Conservation (phyloP, 53 echinoderm and acorn worm genomes). For the Arbacia lixula region DNA sequence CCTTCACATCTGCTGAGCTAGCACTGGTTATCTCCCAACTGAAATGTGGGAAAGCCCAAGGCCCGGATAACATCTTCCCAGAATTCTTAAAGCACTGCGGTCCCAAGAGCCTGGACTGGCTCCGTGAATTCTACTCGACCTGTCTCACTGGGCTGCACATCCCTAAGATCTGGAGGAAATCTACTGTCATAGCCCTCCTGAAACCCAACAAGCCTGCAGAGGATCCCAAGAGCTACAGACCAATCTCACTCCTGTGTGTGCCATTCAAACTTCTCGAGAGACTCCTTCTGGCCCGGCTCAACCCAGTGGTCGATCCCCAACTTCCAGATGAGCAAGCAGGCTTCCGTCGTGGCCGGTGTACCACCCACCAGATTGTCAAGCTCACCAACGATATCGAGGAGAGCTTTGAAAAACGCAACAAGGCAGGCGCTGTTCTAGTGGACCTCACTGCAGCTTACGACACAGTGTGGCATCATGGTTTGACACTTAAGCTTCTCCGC, state of each 20-base stretch:
- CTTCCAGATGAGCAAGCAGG: conserved; percentile 69
- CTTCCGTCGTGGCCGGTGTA: conserved; percentile 51
- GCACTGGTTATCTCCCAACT: conserved; percentile 10
- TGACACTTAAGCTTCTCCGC: conserved; percentile 49
- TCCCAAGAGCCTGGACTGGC: conserved; percentile 54
- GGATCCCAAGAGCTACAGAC: conserved; percentile 69
- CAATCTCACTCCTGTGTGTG: conserved; percentile 56
- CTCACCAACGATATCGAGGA: conserved; percentile 59
- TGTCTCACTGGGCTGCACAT: conserved; percentile 35
- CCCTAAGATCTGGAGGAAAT: conserved; percentile 60
- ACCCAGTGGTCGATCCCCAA: conserved; percentile 57
- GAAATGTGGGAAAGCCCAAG: conserved; percentile 47
- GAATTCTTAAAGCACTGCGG: conserved; percentile 48
- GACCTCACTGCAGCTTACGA: conserved; percentile 70
- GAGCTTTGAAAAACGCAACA: conserved; percentile 48
- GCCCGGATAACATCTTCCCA: conserved; percentile 30
- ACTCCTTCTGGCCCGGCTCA: conserved; percentile 21
- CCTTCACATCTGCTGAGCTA: conserved; percentile 48
- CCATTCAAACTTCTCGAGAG: conserved; percentile 64
- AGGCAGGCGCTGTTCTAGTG: conserved; percentile 54
- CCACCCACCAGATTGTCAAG: conserved; percentile 49
- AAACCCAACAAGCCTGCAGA: conserved; percentile 66
- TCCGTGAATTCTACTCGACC: conserved; percentile 52
- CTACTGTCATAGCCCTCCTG: conserved; percentile 51
- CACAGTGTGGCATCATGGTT: conserved; percentile 64